Evolutionary conservation across 2,113 vertebrate species (phyloP), one percentile per base, ranked within the genome.

Genomic region (Otis tarda): DNA sequence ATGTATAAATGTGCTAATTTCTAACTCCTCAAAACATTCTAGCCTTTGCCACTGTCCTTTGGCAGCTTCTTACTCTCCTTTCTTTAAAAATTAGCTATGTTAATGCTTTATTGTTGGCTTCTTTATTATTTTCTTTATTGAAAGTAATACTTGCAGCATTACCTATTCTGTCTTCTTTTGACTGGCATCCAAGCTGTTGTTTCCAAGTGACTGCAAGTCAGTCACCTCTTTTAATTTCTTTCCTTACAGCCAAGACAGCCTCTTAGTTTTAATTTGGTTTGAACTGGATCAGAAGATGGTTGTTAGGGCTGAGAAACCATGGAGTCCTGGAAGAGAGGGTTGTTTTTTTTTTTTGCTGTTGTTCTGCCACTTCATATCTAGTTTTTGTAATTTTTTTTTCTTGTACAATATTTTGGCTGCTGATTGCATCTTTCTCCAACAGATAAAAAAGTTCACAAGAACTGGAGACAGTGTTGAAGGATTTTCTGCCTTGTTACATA

Each of bases 1-100:
- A 55, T 81, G 78, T 89, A 87, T 83, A 80, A 68, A 95, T 81
- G 64, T 87, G 73, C 39, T 81, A 37, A 84, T 95, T 92, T 96
- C 79, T 60, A 68, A 21, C 31, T 31, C 39, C 39, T 83, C 71
- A 67, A 52, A 80, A 33, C 27, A 22, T 60, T 83, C 55, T 81
- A 84, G 27, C 68, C 60, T 90, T 89, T 89, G 56, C 52, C 60
- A 70, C 69, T 70, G 27, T 77, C 39, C 20, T 37, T 33, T 84
- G 77, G 43, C 65, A 89, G 35, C 43, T 82, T 84, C 57, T 78
- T 78, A 56, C 12, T 67, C 33, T 74, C 12, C 7, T 64, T 79
- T 64, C 59, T 65, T 78, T 30, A 63, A 64, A 87, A 71, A 82
- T n/a, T 6, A 56, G 1, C 27, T 60, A 12, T 1, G 2, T 86